Conservation (phyloP, 2,113 vertebrate genomes). For the Phodopus roborovskii region DNA sequence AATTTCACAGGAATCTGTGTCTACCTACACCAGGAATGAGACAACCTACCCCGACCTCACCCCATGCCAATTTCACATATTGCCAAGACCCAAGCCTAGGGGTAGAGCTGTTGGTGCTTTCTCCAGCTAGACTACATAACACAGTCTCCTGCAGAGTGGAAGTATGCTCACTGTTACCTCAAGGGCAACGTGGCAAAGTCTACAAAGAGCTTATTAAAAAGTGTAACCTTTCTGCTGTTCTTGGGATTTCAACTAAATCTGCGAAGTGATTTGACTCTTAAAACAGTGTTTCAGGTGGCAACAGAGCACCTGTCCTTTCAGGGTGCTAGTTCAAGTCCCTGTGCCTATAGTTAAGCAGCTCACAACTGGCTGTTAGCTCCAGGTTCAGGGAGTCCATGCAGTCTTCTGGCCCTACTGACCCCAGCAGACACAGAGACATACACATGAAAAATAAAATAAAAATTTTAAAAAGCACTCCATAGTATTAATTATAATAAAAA, state of each 20-base stretch:
- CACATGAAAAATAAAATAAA: too few relatives aligned
- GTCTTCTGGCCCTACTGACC: not conserved
- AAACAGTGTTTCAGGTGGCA: not conserved
- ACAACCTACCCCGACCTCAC: not conserved
- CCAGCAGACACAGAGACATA: not conserved
- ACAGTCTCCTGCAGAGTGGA: not conserved
- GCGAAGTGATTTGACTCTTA: not conserved
- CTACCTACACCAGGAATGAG: not conserved
- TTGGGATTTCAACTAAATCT: not conserved
- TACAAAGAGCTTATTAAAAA: slow-evolving; percentile 29
- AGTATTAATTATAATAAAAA: slow-evolving; percentile 38
- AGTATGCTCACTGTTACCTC: not conserved
- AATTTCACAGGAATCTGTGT: not conserved
- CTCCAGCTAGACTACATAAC: not conserved
- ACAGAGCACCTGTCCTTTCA: not conserved
- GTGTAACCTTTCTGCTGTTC: not conserved
- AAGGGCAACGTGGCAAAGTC: not conserved
- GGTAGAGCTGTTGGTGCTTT: not conserved
- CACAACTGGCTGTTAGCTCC: not conserved
- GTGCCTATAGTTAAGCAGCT: not conserved
- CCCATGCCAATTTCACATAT: not conserved
- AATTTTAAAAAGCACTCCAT: not conserved
- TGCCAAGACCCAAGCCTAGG: not conserved
- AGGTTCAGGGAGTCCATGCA: not conserved
- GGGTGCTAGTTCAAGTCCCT: not conserved